phyloP scores from a whole-genome alignment of 2,113 vertebrate species.

The Ursus arctos region DNA sequence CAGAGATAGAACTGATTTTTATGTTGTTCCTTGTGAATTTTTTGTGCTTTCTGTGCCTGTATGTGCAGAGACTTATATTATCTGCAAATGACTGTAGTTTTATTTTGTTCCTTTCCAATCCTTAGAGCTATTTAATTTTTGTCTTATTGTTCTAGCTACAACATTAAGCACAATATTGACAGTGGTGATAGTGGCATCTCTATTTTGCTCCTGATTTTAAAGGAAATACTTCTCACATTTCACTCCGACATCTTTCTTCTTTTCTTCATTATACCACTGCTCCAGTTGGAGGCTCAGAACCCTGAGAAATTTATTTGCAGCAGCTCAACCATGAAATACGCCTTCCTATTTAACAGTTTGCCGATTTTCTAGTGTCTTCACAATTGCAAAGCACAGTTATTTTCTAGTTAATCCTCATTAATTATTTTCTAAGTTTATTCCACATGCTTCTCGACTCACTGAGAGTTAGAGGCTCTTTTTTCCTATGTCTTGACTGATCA shows the following conservation, averaged over 20 bases:
- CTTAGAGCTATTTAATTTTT: not conserved
- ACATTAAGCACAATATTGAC: not conserved
- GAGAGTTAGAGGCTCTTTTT: not conserved
- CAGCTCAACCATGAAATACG: not conserved
- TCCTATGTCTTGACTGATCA: not conserved
- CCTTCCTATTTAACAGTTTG: not conserved
- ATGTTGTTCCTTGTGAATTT: not conserved
- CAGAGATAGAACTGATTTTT: not conserved
- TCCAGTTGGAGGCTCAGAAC: not conserved
- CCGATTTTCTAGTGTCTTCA: not conserved
- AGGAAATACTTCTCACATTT: not conserved
- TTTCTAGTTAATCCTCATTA: not conserved
- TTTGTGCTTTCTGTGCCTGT: not conserved
- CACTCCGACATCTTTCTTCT: not conserved
- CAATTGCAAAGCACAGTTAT: not conserved
- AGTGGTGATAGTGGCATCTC: not conserved
- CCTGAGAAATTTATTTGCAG: not conserved
- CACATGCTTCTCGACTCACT: not conserved
- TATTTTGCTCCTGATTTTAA: not conserved
- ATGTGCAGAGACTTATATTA: not conserved
- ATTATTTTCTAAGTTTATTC: not conserved
- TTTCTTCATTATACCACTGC: not conserved
- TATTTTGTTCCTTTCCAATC: not conserved
- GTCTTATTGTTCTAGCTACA: not conserved
- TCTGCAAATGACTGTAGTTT: not conserved